Percentiles rank a stretch among this genome's conserved stretches.
These are phyloP conservation scores for Tachycineta bicolor DNA, from an alignment of 2,113 vertebrate genomes.

Conservation along the genomic window DNA sequence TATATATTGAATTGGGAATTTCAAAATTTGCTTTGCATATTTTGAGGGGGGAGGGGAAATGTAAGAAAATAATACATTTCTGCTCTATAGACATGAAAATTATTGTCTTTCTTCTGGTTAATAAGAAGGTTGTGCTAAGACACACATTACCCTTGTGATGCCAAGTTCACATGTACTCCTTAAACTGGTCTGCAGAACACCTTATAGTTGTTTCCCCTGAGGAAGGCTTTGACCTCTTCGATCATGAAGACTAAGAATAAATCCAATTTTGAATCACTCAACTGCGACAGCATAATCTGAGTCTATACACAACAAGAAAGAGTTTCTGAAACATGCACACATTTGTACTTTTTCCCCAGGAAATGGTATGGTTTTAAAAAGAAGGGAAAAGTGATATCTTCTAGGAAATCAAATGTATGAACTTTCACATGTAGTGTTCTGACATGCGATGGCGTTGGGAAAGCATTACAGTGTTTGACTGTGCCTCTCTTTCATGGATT, in stretches of 20 bases:
- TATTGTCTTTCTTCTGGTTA: background rate
- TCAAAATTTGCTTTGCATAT: background rate
- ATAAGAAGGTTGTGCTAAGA: background rate
- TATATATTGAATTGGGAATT: background rate
- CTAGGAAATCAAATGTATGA: background rate
- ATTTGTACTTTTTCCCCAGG: background rate
- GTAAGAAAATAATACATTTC: background rate
- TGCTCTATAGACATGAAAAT: background rate
- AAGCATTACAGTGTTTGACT: background rate
- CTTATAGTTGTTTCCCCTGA: background rate
- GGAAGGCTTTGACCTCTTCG: background rate
- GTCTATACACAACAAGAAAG: background rate
- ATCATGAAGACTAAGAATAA: background rate
- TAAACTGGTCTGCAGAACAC: background rate
- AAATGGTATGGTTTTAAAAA: background rate
- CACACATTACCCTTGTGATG: background rate
- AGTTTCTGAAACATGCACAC: background rate
- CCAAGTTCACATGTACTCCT: background rate
- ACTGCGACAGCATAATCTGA: background rate
- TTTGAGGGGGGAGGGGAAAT: background rate
- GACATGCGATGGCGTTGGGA: background rate
- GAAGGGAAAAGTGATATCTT: background rate
- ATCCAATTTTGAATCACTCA: slow-evolving; percentile 8
- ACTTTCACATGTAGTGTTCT: background rate
- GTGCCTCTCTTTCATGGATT: background rate